Conservation (phyloP, 2,113 vertebrate genomes). For the Antechinus stuartii region DNA sequence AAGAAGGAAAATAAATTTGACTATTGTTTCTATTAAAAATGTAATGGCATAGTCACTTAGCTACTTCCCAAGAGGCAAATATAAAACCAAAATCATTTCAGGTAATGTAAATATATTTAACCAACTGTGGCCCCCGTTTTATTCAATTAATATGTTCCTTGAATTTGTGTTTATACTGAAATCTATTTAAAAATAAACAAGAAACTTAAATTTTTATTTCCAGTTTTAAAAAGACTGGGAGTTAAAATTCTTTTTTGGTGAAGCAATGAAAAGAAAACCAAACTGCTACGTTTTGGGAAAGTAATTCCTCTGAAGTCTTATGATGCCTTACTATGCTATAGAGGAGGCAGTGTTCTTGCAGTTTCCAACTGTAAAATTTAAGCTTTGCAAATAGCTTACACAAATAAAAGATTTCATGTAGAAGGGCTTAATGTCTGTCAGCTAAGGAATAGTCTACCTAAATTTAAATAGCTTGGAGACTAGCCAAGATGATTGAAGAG, state of each 20-base stretch:
- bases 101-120: not conserved
- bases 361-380: not conserved
- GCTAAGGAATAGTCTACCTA: not conserved
- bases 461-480: not conserved
- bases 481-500: not conserved
- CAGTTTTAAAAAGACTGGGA: not conserved
- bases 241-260: not conserved
- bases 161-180: not conserved
- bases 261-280: not conserved
- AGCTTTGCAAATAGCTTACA: not conserved
- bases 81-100: not conserved
- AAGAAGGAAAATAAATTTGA: not conserved
- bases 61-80: not conserved
- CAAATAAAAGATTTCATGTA: not conserved
- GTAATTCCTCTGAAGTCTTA: not conserved
- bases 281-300: not conserved
- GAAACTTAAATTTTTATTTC: not conserved
- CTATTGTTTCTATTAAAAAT: not conserved
- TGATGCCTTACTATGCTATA: not conserved
- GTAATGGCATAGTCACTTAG: not conserved
- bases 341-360: not conserved
- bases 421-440: not conserved
- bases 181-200: not conserved
- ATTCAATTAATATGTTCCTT: not conserved
- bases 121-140: not conserved